Percentiles rank a stretch among this genome's conserved stretches.
Evolutionary conservation across 2,888 invertebrate genomes (phyloP).

Genomic region (Xanthorhoe spadicearia): DNA sequence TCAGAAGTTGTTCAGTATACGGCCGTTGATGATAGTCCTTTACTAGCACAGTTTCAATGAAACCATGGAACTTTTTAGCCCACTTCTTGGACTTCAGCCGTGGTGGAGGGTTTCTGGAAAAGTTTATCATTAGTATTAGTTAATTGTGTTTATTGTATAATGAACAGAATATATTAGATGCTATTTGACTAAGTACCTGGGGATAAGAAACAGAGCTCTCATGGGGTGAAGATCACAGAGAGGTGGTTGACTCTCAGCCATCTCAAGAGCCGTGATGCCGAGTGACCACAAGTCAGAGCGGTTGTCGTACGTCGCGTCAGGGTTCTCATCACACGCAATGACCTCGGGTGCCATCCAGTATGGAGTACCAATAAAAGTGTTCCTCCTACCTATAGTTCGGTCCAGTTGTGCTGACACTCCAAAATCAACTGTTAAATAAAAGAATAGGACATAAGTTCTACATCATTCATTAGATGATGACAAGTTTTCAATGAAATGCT

Average conservation of each 20-base stretch:
- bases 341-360: conserved; percentile 99
- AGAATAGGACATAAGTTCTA: neutral
- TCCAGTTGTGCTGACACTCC: conserved; percentile 99
- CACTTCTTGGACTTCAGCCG: conserved; percentile 98
- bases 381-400: conserved; percentile 98
- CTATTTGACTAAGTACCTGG: conserved; percentile 83
- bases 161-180: neutral
- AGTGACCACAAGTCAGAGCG: conserved; percentile 96
- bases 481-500: neutral
- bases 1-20: conserved; percentile 98
- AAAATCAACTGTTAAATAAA: conserved; percentile 92
- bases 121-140: neutral
- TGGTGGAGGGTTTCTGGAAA: conserved; percentile 94
- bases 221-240: conserved; percentile 99
- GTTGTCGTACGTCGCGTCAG: conserved; percentile 99
- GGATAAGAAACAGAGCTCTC: conserved; percentile 99
- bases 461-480: neutral
- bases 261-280: conserved; percentile 99
- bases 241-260: conserved; percentile 99
- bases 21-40: conserved; percentile 99
- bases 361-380: conserved; percentile 99
- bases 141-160: neutral
- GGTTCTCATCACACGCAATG: conserved; percentile 99
- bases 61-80: conserved; percentile 98
- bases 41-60: conserved; percentile 98